phyloP scores from a whole-genome alignment of 2,113 vertebrate genomes.

The Tursiops truncatus region DNA sequence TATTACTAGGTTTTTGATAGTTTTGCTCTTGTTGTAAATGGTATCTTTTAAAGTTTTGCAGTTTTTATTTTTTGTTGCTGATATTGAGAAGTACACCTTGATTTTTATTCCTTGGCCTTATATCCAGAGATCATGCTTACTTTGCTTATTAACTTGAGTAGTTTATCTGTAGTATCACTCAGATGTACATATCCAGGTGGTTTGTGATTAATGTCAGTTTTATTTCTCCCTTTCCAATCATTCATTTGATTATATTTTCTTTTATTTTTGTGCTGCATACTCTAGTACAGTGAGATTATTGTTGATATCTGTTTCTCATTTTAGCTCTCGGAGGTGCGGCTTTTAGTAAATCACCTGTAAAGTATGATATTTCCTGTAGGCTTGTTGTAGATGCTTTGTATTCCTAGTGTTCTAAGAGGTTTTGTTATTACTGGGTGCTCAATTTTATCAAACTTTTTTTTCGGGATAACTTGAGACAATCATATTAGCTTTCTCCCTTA shows the following conservation, averaged over 20 bases:
- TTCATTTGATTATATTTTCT: not conserved
- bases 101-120: constrained; percentile 5
- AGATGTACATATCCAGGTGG: not conserved
- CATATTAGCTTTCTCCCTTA: not conserved
- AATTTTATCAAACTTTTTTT: not conserved
- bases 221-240: not conserved
- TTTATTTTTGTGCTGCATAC: not conserved
- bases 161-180: not conserved
- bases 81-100: not conserved
- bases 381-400: not conserved
- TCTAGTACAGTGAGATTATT: not conserved
- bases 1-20: not conserved
- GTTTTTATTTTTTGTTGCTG: not conserved
- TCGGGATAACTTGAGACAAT: not conserved
- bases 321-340: not conserved
- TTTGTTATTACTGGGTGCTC: not conserved
- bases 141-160: constrained; percentile 5
- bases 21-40: not conserved
- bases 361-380: not conserved
- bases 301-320: not conserved
- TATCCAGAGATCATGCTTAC: not conserved
- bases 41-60: not conserved
- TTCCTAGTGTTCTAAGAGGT: not conserved
- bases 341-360: not conserved
- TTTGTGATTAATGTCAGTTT: not conserved